Evolutionary conservation across 2,797 vertebrate species (phyloP).

Genomic region (Ctenopoma multispine): DNA sequence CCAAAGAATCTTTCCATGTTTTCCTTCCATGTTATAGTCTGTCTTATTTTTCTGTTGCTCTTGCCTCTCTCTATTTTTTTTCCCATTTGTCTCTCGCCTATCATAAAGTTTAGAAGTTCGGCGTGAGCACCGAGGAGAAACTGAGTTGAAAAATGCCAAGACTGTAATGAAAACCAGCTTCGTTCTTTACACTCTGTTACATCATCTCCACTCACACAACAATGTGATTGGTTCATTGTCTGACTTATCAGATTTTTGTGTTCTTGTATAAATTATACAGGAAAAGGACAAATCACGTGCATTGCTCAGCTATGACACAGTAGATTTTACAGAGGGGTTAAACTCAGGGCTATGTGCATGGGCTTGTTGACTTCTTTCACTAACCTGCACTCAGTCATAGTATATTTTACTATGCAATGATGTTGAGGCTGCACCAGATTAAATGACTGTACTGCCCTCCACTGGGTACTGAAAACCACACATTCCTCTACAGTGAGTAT

Average conservation of each 20-base stretch:
- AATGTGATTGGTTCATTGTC: not conserved
- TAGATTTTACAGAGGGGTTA: not conserved
- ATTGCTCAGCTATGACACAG: not conserved
- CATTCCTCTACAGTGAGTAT: not conserved
- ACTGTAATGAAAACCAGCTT: conserved; percentile 62
- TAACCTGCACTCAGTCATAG: not conserved
- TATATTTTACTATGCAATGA: not conserved
- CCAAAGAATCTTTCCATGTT: conserved; percentile 22
- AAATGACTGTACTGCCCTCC: conserved; percentile 42
- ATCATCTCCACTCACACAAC: conserved; percentile 40
- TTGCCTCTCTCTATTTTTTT: not conserved
- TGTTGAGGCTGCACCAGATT: not conserved
- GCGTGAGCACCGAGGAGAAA: conserved; percentile 19
- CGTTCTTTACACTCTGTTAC: conserved; percentile 53
- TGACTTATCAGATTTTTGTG: no score
- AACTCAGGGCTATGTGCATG: not conserved
- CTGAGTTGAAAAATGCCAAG: conserved; percentile 29
- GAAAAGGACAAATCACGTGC: not conserved
- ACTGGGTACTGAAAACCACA: conserved; percentile 24
- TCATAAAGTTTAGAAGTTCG: conserved; percentile 67
- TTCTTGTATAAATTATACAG: not conserved
- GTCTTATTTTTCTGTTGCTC: conserved; percentile 28
- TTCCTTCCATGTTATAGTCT: conserved; percentile 16
- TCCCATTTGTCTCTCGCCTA: conserved; percentile 2
- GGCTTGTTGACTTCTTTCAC: not conserved